Base-by-base conservation (phyloP, 2,888 invertebrate species). In the Lycocerus yunnanus region DNA sequence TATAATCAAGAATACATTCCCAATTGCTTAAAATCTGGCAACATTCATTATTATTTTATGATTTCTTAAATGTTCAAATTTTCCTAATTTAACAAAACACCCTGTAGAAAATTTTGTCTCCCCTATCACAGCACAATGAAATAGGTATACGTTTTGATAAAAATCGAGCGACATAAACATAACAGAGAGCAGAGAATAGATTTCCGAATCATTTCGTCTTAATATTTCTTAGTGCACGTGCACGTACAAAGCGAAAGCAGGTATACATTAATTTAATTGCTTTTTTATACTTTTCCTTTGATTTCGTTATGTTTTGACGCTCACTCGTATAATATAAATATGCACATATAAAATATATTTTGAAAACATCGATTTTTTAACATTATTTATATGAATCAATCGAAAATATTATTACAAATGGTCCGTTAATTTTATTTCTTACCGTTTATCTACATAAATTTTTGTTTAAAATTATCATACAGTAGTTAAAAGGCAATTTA, bases 111-210 rank as follows among this genome's bases (percentile, higher is more conserved):
- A 71, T 66, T 72, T 61, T 67, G 68, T 68, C 69, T 18, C 69
- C 65, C 58, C 66, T 75, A 75, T 75, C 75, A 75, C 75, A 75
- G 75, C 60, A 61, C 68, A 75, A 75, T 68, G 72, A 72, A 72
- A 72, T 72, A n/a, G n/a, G n/a, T n/a, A 75, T 66, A 13, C 43
- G 43, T n/a, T 27, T 43, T 43, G n/a, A 43, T n/a, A 43, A 43
- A 43, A 43, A 43, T 43, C 2, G n/a, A 43, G 43, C 43, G 43
- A 43, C n/a, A 43, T n/a, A 43, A 43, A 43, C 43, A 43, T 43
- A 43, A 43, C 43, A n/a, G n/a, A 27, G 3, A 27, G 13, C 10
- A 13, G 20, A n/a, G n/a, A n/a, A n/a, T 21, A 18, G 18, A 18
- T 18, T 18, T 18, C 4, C 18, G 18, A 4, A n/a, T n/a, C n/a